Base-by-base conservation (phyloP, 2,113 vertebrate genomes). In the Trematomus loennbergii region DNA sequence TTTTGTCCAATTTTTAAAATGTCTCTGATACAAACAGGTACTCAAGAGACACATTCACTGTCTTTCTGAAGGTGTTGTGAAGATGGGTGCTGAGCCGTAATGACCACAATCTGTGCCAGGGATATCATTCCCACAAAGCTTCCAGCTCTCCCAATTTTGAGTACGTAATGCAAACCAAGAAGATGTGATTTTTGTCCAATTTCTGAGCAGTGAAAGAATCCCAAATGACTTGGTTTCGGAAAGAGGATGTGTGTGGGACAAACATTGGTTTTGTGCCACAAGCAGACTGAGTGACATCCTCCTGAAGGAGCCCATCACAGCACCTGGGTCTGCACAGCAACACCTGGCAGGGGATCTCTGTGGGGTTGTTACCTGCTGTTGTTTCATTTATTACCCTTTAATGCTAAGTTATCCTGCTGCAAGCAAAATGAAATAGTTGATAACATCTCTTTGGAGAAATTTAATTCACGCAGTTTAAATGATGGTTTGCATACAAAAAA, bases 321-420 rank as follows among this genome's bases (percentile, higher is more conserved):
- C 72, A 82, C 71, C 74, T 68, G 63, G 45, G 73, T 57, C 12
- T 43, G 54, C 43, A 63, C 13, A 52, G 67, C 64, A 75, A 50
- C 68, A 61, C 10, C 36, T 17, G 33, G 3, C 52, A 50, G 67
- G 49, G 10, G 55, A 53, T 70, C 55, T 82, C 9, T 43, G 6
- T 43, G 71, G 22, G 10, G 0, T 5, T 61, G 48, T 59, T 64
- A 25, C 65, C 40, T 53, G 72, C 65, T 76, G 58, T 17, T 46
- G n/a, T 48, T 20, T 8, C 20, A 59, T 62, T 63, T 36, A 57
- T 78, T 59, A 65, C 20, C 29, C 45, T 25, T 2, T 9, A 59
- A 40, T 69, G 48, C 49, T 55, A 7, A 8, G 36, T 36, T n/a
- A 57, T 46, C 58, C 52, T 61, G 18, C 48, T 69, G 58, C 40